Conservation (phyloP, 2,888 invertebrate species). For the Caenorhabditis parvicauda region DNA sequence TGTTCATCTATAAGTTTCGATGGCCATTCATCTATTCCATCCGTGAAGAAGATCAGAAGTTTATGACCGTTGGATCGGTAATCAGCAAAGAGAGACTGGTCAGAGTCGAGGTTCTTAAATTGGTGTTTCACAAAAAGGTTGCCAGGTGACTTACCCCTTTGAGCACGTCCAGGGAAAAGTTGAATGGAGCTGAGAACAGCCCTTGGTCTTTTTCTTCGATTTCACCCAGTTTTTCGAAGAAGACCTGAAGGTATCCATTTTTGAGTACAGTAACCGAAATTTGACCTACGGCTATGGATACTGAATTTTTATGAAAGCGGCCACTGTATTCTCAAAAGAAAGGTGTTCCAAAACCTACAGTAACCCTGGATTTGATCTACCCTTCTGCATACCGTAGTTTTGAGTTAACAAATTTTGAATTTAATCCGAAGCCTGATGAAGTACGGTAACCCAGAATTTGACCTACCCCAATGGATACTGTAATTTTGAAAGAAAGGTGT, state of each 20-base stretch:
- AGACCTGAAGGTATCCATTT: constrained; percentile 27
- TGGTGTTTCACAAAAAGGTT: neutral
- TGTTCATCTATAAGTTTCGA: constrained; percentile 65
- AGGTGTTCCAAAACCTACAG: too few relatives aligned
- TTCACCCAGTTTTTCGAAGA: constrained; percentile 46
- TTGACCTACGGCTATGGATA: too few relatives aligned
- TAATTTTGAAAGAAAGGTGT: too few relatives aligned
- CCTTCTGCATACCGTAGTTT: too few relatives aligned
- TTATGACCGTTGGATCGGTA: constrained; percentile 66
- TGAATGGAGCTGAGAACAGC: constrained; percentile 46
- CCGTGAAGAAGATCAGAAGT: constrained; percentile 68
- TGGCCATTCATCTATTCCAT: constrained; percentile 68
- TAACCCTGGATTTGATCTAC: too few relatives aligned
- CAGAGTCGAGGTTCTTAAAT: constrained; percentile 29
- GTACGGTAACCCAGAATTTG: too few relatives aligned
- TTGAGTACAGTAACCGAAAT: neutral
- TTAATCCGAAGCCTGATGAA: too few relatives aligned
- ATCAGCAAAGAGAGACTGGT: constrained; percentile 33
- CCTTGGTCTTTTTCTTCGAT: constrained; percentile 57
- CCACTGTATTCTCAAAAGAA: too few relatives aligned
- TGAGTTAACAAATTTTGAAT: too few relatives aligned
- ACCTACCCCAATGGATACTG: too few relatives aligned
- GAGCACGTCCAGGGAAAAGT: constrained; percentile 36
- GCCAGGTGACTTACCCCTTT: constrained; percentile 20
- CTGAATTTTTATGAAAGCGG: too few relatives aligned